phyloP scores from a whole-genome alignment of 1,140 invertebrate genomes.

The Globodera ellingtonae region DNA sequence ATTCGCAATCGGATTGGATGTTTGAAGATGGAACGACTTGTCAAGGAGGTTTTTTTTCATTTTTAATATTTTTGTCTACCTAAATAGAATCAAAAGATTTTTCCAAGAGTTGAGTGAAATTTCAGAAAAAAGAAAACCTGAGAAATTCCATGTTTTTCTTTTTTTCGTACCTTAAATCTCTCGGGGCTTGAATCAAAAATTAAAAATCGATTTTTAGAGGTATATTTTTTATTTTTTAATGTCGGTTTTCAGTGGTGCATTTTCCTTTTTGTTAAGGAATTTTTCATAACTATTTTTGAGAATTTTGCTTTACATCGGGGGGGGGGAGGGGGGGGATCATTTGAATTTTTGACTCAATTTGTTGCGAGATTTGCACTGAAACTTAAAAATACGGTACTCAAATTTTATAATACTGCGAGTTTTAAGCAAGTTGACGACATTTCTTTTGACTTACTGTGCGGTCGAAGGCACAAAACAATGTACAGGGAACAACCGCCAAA shows the following conservation, averaged over 20 bases:
- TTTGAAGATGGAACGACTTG: slow-evolving; percentile 9
- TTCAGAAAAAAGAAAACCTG: too few relatives aligned
- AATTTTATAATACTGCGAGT: too few relatives aligned
- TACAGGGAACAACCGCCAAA: background rate
- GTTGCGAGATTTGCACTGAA: background rate
- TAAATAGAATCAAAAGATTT: background rate
- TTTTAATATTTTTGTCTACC: background rate
- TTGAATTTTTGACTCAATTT: background rate
- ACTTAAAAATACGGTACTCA: background rate
- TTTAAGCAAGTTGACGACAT: slow-evolving; percentile 1
- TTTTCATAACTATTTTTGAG: background rate
- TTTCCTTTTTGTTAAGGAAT: background rate
- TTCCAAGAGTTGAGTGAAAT: too few relatives aligned
- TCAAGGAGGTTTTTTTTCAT: slow-evolving; percentile 6
- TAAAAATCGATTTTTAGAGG: too few relatives aligned
- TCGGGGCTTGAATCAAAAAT: too few relatives aligned
- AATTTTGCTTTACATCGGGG: background rate
- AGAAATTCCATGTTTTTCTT: background rate
- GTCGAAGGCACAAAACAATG: background rate
- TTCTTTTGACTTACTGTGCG: background rate
- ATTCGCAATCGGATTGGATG: background rate
- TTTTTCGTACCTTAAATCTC: background rate
- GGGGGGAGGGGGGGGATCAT: background rate
- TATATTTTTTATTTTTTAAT: too few relatives aligned
- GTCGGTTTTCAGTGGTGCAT: too few relatives aligned